These are phyloP conservation scores for Drosophila merina DNA, from an alignment of 2,888 invertebrate genomes.

Conservation along the genomic window DNA sequence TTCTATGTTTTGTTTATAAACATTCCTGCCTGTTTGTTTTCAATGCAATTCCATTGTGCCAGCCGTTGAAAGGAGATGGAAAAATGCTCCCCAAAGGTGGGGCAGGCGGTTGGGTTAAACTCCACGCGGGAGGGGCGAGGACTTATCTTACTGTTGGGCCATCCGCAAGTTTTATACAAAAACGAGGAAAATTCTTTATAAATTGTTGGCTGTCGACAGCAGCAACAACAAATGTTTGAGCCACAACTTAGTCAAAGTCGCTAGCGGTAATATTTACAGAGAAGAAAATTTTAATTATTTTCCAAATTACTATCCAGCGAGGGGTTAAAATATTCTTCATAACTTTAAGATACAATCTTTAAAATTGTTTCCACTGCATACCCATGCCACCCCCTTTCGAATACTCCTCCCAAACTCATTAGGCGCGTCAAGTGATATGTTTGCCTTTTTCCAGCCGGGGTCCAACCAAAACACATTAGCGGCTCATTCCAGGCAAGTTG, in stretches of 20 bases:
- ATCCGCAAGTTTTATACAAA: conserved; percentile 18
- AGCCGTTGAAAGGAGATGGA: conserved; percentile 55
- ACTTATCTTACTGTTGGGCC: not conserved
- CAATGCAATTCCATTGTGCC: conserved; percentile 60
- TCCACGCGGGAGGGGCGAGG: not conserved
- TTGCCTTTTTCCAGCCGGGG: conserved; percentile 38
- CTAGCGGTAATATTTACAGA: conserved; percentile 32
- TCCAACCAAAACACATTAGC: conserved; percentile 69
- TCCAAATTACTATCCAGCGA: not conserved
- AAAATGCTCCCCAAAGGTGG: conserved; percentile 1
- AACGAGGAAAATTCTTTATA: conserved; percentile 54
- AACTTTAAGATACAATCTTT: not conserved
- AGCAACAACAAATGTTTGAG: conserved; percentile 28
- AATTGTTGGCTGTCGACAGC: conserved; percentile 59
- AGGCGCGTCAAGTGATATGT: conserved; percentile 78
- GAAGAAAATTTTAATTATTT: not conserved
- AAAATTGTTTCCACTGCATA: conserved; percentile 2
- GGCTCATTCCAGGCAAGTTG: conserved; percentile 72
- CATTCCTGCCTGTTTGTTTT: conserved; percentile 73
- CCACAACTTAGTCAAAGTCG: conserved; percentile 63
- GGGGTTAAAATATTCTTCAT: too few relatives aligned
- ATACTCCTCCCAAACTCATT: conserved; percentile 56
- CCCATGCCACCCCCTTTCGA: not conserved
- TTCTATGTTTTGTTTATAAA: conserved; percentile 71
- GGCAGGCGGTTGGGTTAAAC: not conserved